Percentiles rank a stretch among this genome's conserved stretches.
phyloP scores from a whole-genome alignment of 1,140 invertebrate species.

The Caenorhabditis brenneri region DNA sequence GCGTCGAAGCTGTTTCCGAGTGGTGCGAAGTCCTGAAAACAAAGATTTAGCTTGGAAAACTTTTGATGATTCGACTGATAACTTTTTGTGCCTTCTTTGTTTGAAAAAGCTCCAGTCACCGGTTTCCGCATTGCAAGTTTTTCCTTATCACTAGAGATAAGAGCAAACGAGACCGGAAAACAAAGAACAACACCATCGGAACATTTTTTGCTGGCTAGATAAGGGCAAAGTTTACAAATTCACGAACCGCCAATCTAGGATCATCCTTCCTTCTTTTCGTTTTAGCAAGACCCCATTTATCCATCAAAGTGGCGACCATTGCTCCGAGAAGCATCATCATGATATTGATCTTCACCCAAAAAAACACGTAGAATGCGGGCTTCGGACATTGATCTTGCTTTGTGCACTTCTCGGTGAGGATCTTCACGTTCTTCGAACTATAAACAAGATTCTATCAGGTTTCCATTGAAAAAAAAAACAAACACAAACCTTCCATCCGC shows the following conservation, averaged over 20 bases:
- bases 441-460: neutral
- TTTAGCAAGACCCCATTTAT: slow-evolving; percentile 8
- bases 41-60: neutral
- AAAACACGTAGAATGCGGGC: slow-evolving; percentile 16
- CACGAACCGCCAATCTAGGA: neutral
- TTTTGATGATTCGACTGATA: slow-evolving; percentile 10
- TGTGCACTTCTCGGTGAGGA: neutral
- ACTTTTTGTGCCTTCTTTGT: neutral
- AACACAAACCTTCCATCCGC: neutral
- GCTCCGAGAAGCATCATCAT: slow-evolving; percentile 2
- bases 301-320: neutral
- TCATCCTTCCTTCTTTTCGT: slow-evolving; percentile 9
- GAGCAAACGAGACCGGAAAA: too few relatives aligned
- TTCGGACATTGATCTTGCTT: neutral
- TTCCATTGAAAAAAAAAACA: too few relatives aligned
- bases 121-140: neutral
- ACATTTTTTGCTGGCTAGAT: neutral
- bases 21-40: slow-evolving; percentile 35
- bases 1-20: slow-evolving; percentile 37
- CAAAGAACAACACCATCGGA: slow-evolving; percentile 16
- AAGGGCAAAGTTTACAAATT: neutral
- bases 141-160: too few relatives aligned
- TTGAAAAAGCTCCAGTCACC: neutral
- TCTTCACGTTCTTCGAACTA: neutral
- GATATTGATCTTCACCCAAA: neutral